These are phyloP conservation scores for Chaetodon trifascialis DNA, from an alignment of 2,113 vertebrate genomes.

Conservation along the genomic window DNA sequence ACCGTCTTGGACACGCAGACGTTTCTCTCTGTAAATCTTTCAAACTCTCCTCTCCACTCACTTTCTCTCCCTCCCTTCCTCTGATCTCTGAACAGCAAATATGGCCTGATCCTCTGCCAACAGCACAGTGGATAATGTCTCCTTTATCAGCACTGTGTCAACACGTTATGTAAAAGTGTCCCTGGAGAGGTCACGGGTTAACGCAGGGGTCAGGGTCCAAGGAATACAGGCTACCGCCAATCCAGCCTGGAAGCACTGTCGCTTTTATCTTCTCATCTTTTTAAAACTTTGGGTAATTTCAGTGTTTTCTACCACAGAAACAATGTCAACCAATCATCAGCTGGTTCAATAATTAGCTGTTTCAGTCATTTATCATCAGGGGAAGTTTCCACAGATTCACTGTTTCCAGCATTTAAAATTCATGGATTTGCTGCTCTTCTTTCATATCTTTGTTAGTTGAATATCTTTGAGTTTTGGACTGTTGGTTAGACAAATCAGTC, in stretches of 20 bases:
- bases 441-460: no score
- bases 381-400: no score
- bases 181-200: slow-evolving; percentile 2
- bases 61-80: slow-evolving; percentile 21
- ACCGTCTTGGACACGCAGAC: background rate
- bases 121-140: slow-evolving; percentile 48
- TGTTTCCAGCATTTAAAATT: no score
- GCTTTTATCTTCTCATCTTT: background rate
- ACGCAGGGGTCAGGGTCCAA: background rate
- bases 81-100: slow-evolving; percentile 68
- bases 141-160: slow-evolving; percentile 52
- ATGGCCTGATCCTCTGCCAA: slow-evolving; percentile 49
- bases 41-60: background rate
- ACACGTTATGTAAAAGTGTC: slow-evolving; percentile 54
- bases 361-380: no score
- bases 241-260: no score
- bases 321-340: no score
- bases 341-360: no score
- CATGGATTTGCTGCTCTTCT: no score
- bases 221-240: no score
- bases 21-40: slow-evolving; percentile 18
- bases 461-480: no score
- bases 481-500: no score
- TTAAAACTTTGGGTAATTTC: no score
- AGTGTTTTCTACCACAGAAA: background rate